Base-by-base conservation (phyloP, 2,113 vertebrate species). In the Channa argus region DNA sequence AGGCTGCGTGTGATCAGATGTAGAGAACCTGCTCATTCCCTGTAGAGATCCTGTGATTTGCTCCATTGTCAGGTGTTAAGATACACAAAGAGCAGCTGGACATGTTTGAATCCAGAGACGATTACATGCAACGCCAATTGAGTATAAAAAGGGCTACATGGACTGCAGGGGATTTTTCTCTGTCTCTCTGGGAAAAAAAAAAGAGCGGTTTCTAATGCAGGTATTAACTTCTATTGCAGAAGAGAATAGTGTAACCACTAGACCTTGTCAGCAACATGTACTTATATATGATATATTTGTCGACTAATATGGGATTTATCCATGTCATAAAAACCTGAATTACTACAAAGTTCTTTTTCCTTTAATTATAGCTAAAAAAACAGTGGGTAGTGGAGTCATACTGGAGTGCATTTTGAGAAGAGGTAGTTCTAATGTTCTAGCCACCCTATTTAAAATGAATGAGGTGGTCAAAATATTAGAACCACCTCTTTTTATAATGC, bases 111-210 rank as follows among this genome's bases (percentile, higher is more conserved):
- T 92, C 82, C 75, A 74, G 86, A 91, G 82, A 89, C 88, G 88
- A 92, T 94, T 94, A 94, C 92, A 94, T 80, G 90, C 83, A 91
- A 92, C 80, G 91, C 79, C 91, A 91, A 91, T 71, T 91, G 90
- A 91, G 84, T 85, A 77, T 93, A 87, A 93, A 93, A 92, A 76
- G 91, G 24, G 52, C 72, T 69, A 41, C 74, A 70, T 41, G 60
- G 82, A 76, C 79, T 67, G 64, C 89, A 64, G 82, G 85, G 86
- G 87, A 86, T 88, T 78, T 86, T 74, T 85, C 80, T 74, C 68
- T 55, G 50, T 81, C 55, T 71, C 74, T 77, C 80, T 69, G 24
- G 24, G 24, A 24, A 24, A 24, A 24, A 24, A 86, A 79, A 72
- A 1, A 55, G 33, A 86, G 59, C 13, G 62, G 68, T 68, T 84